A percentile compares a stretch with the other conserved stretches of the same genome.
Conservation (phyloP, 1,140 invertebrate genomes). For the Bombus pyrosoma region DNA sequence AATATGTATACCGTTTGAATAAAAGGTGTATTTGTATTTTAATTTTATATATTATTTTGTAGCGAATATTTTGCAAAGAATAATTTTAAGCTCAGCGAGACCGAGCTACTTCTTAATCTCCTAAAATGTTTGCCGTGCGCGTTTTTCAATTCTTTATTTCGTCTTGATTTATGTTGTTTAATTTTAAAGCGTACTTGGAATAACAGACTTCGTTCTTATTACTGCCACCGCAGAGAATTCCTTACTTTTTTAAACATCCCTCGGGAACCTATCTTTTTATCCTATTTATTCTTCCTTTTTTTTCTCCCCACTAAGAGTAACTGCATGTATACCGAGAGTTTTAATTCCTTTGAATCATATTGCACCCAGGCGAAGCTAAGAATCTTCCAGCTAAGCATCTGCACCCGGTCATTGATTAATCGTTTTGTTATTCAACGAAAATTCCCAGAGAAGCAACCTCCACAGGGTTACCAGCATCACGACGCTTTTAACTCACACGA, state of each 20-base stretch:
- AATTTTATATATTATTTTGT: not conserved
- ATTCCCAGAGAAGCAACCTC: not conserved
- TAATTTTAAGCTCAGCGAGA: not conserved
- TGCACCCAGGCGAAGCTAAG: not conserved
- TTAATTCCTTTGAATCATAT: conserved; percentile 16
- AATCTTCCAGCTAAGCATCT: not conserved
- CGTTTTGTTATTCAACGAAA: not conserved
- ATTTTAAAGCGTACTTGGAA: not conserved
- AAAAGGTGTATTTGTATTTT: too few relatives aligned
- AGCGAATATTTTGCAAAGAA: not conserved
- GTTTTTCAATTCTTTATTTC: not conserved
- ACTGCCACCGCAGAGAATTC: not conserved
- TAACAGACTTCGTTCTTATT: conserved; percentile 1
- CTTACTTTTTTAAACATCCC: conserved; percentile 13
- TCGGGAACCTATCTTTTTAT: not conserved
- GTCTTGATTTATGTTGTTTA: conserved; percentile 4
- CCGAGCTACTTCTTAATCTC: not conserved
- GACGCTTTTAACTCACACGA: not conserved
- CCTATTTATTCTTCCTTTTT: not conserved
- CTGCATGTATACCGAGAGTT: not conserved
- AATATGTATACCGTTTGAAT: too few relatives aligned
- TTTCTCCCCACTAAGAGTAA: too few relatives aligned
- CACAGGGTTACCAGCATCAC: not conserved
- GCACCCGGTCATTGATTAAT: conserved; percentile 10
- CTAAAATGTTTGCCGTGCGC: not conserved